phyloP scores from a whole-genome alignment of 1,140 invertebrate genomes.

The Habropoda laboriosa region DNA sequence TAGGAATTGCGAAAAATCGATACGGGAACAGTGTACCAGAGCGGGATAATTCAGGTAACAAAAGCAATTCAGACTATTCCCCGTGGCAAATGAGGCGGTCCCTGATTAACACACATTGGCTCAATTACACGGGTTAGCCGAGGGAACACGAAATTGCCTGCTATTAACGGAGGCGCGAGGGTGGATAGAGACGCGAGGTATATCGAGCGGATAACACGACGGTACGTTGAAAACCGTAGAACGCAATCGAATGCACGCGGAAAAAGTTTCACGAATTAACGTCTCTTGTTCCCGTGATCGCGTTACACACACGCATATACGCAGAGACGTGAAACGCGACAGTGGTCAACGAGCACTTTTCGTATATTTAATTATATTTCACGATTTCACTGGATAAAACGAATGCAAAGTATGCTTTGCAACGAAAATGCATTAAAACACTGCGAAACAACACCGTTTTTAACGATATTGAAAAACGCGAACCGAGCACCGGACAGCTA shows the following conservation, averaged over 20 bases:
- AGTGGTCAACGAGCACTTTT: not conserved
- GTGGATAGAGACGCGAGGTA: conserved; percentile 62
- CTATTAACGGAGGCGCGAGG: conserved; percentile 66
- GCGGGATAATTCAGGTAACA: conserved; percentile 62
- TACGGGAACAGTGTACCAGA: conserved; percentile 12
- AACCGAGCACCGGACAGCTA: fast-evolving
- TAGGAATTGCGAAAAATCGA: conserved; percentile 43
- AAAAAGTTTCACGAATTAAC: conserved; percentile 40
- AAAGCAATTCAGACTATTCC: conserved; percentile 69
- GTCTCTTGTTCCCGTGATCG: not conserved
- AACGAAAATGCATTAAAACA: not conserved
- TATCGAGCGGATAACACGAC: conserved; percentile 60
- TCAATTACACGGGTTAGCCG: conserved; percentile 68
- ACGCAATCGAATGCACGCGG: conserved; percentile 26
- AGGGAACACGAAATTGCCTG: conserved; percentile 69
- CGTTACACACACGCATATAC: not conserved
- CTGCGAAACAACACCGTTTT: not conserved
- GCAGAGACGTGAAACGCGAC: no score
- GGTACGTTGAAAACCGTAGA: conserved; percentile 51
- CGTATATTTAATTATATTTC: not conserved
- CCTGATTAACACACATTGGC: conserved; percentile 71
- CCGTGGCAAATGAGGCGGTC: conserved; percentile 67
- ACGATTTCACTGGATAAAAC: not conserved
- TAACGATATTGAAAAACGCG: not conserved
- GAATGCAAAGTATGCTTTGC: no score